Base-by-base conservation (phyloP, 2,888 invertebrate species). In the Euzetes globulus region DNA sequence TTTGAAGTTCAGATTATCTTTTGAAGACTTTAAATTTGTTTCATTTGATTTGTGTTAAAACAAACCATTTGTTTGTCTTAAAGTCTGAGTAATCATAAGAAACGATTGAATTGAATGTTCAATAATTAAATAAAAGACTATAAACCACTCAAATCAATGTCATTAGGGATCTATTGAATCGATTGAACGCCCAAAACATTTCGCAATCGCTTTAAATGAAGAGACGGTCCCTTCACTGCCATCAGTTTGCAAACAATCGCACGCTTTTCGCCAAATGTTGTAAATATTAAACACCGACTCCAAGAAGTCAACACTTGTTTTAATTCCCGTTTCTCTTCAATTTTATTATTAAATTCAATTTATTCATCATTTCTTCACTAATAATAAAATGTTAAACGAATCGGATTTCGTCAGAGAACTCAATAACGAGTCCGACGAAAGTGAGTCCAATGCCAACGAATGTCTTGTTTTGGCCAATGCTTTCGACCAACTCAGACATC, bases 401-500 rank as follows among this genome's bases (percentile, higher is more conserved):
- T 37, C 27, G 11, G 63, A 63, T 19, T 17, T 63, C 37, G 33
- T 11, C 4, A 63, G 11, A 33, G 63, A 63, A 2, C 13, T 63
- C 19, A 37, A 17, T 19, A 37, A 19, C 4, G 58, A 58, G 15
- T 58, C 58, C 15, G 58, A 58, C 19, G 63, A 63, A 37, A 37
- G 37, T 37, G 37, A 63, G 5, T 19, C 25, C 17, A 63, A 63
- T 37, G 63, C 15, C 37, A 4, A 15, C 1, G 27, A 63, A 63
- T 7, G 7, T 33, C 29, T 63, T 29, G n/a, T n/a, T 17, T 63
- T 63, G 63, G n/a, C 37, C 33, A 73, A 29, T 33, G 81, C 81
- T 13, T 83, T 81, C 77, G 80, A 78, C 74, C 78, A 80, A 77
- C 79, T 79, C 75, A 80, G 83, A 72, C 82, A 83, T 77, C 77